Percentiles rank a stretch among this genome's conserved stretches.
These are phyloP conservation scores for Pluvialis apricaria DNA, from an alignment of 2,113 vertebrate genomes.

Conservation along the genomic window DNA sequence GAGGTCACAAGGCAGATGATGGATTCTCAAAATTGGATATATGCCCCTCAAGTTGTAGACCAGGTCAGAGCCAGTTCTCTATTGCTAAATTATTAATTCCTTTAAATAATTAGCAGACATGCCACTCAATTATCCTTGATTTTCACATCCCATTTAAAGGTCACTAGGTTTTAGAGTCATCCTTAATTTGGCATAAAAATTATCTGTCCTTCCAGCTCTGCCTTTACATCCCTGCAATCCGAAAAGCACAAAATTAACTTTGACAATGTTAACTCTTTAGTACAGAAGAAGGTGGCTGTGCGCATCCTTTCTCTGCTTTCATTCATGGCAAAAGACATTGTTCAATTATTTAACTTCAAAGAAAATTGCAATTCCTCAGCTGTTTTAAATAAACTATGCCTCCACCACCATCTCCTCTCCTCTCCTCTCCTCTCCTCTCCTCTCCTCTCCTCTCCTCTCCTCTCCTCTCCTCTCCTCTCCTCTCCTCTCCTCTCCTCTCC, in stretches of 20 bases:
- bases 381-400: neutral
- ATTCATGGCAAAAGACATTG: neutral
- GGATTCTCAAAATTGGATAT: neutral
- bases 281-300: neutral
- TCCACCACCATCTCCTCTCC: neutral
- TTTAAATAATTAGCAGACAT: slow-evolving; percentile 67
- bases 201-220: slow-evolving; percentile 17
- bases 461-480: too few relatives aligned
- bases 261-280: slow-evolving; percentile 25
- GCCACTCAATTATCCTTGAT: slow-evolving; percentile 64
- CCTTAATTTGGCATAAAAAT: slow-evolving; percentile 60
- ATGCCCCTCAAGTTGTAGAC: neutral
- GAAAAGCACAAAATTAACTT: slow-evolving; percentile 7
- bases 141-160: slow-evolving; percentile 67
- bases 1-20: neutral
- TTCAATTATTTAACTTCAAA: neutral
- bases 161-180: slow-evolving; percentile 60
- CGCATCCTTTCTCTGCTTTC: neutral
- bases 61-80: slow-evolving; percentile 3
- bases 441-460: neutral
- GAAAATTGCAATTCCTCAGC: neutral
- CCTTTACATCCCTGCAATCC: neutral
- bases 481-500: too few relatives aligned
- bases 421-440: neutral
- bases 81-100: slow-evolving; percentile 52